Conservation (phyloP, 2,888 invertebrate genomes). For the Rhogogaster chlorosoma region DNA sequence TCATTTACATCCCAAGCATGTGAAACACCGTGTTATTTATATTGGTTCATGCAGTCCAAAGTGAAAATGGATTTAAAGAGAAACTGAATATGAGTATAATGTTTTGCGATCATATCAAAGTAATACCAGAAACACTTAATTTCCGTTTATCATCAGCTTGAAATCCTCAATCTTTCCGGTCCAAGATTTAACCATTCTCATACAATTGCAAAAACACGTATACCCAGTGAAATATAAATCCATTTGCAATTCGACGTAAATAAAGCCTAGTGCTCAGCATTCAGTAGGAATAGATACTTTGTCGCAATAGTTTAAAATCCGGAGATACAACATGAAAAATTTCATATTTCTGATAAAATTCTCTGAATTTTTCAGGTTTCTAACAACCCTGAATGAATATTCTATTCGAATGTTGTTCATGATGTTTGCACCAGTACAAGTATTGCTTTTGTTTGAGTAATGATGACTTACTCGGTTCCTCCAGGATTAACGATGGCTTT, state of each 20-base stretch:
- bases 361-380: neutral
- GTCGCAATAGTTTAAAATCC: neutral
- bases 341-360: neutral
- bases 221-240: neutral
- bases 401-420: neutral
- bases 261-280: neutral
- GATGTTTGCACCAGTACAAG: neutral
- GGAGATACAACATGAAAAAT: neutral
- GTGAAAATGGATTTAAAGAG: neutral
- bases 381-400: neutral
- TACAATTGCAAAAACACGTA: neutral
- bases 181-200: neutral
- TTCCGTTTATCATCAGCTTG: neutral
- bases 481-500: slow-evolving; percentile 64
- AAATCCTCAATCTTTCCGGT: neutral
- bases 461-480: slow-evolving; percentile 60
- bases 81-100: neutral
- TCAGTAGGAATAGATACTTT: neutral
- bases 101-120: neutral
- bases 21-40: neutral
- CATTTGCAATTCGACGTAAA: neutral
- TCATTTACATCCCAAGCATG: neutral
- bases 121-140: neutral
- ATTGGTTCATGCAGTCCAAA: slow-evolving; percentile 4
- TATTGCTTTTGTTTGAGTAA: neutral